Evolutionary conservation across 2,888 invertebrate species (phyloP).

Genomic region (Metalampra italica): DNA sequence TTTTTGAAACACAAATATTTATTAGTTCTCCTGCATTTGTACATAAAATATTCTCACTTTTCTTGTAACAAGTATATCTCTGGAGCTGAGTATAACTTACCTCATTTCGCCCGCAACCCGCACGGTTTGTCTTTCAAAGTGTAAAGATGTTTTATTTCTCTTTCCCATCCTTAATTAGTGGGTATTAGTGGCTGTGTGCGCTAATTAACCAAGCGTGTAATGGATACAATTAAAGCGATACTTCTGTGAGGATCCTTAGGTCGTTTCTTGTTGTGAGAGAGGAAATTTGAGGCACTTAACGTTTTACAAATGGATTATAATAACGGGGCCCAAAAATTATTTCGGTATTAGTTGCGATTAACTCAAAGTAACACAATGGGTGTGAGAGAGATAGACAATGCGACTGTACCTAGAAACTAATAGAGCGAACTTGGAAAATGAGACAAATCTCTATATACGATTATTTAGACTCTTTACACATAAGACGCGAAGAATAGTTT

Average conservation of each 20-base stretch:
- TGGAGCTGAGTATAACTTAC: not conserved
- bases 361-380: too few relatives aligned
- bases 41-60: not conserved
- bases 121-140: constrained; percentile 17
- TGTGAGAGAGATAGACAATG: too few relatives aligned
- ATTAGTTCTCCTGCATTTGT: not conserved
- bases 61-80: too few relatives aligned
- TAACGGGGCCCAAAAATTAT: too few relatives aligned
- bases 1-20: not conserved
- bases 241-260: constrained; percentile 19
- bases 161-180: constrained; percentile 28
- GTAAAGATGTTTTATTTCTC: constrained; percentile 21
- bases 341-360: too few relatives aligned
- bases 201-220: constrained; percentile 36
- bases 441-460: too few relatives aligned
- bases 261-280: constrained; percentile 20
- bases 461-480: too few relatives aligned
- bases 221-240: constrained; percentile 35
- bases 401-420: too few relatives aligned
- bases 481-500: too few relatives aligned
- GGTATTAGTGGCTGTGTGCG: constrained; percentile 27
- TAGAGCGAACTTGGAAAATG: too few relatives aligned
- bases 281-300: not conserved
- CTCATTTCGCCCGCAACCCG: not conserved
- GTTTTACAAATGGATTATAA: not conserved